Evolutionary conservation across 2,888 invertebrate species (phyloP), one percentile per base, ranked within the genome.

Genomic region (Macrophya alboannulata): DNA sequence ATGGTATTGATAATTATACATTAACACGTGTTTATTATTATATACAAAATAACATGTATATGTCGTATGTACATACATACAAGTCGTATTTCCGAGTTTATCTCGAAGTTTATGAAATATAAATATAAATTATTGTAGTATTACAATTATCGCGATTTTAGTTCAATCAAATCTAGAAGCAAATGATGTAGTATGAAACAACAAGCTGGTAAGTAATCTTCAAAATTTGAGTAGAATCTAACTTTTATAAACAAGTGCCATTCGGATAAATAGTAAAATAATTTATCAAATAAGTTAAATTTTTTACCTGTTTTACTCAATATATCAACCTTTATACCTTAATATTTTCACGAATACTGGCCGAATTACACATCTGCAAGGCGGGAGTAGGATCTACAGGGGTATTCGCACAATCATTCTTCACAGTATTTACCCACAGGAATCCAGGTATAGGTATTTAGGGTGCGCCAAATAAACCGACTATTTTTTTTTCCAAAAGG

Each of bases 1-100:
- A 85, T 82, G 84, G 85, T 74, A 72, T 84, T 76, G 48, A 85
- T 74, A 65, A 40, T 71, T n/a, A 81, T 37, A 55, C 15, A 37
- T 55, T 40, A 21, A 81, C 37, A 51, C 77, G 55, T 55, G 12
- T 77, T 77, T 77, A 31, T 37, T 77, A 51, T 51, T 55, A 17
- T 55, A 10, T 12, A 37, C 25, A 25, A 31, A 76, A 25, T 76
- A 45, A 0, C 4, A 76, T 45, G 8, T 15, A n/a, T 21, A n/a
- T n/a, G n/a, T n/a, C n/a, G n/a, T n/a, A n/a, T n/a, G n/a, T n/a
- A n/a, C n/a, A n/a, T n/a, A n/a, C n/a, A n/a, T n/a, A n/a, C n/a
- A 71, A 21, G 21, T 59, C n/a, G 21, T 17, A 21, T 62, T 51
- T 51, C 51, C 17, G 17, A 48, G 48, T 48, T 15, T 48, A 48